phyloP scores from a whole-genome alignment of 2,113 vertebrate genomes.

The Helogale parvula region DNA sequence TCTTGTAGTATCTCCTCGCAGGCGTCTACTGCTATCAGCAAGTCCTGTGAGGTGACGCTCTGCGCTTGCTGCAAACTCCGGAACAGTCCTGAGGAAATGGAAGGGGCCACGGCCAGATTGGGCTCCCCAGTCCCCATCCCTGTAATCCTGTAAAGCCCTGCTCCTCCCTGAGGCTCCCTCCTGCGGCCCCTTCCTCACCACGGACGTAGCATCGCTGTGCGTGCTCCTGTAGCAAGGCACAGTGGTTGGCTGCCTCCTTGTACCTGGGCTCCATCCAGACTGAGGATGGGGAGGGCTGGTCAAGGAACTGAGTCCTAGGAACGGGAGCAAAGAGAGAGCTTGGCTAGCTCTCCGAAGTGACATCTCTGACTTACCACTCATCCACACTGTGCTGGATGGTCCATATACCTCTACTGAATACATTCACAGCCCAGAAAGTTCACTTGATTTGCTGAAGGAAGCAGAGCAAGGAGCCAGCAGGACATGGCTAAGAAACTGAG shows the following conservation, averaged over 20 bases:
- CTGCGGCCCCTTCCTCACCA: conserved; percentile 79
- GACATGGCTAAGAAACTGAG: not conserved
- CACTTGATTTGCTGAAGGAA: not conserved
- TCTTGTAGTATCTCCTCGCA: conserved; percentile 98
- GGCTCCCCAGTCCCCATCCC: not conserved
- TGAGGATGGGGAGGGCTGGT: conserved; percentile 89
- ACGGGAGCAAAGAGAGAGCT: not conserved
- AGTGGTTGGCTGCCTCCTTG: conserved; percentile 94
- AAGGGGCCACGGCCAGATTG: not conserved
- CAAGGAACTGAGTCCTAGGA: conserved; percentile 92
- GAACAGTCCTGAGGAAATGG: conserved; percentile 89
- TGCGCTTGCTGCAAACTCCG: conserved; percentile 94
- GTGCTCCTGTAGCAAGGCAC: conserved; percentile 95
- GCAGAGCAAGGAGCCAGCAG: not conserved
- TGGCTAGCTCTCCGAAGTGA: not conserved
- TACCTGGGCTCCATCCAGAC: conserved; percentile 93
- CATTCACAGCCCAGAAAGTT: not conserved
- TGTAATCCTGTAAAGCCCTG: not conserved
- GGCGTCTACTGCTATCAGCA: conserved; percentile 96
- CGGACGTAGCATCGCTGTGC: conserved; percentile 96
- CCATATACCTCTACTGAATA: not conserved
- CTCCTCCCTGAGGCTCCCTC: not conserved
- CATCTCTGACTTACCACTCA: not conserved
- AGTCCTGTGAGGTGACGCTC: conserved; percentile 92
- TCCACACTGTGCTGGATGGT: not conserved